Conservation (phyloP, 2,113 vertebrate species). For the Sapayoa aenigma region DNA sequence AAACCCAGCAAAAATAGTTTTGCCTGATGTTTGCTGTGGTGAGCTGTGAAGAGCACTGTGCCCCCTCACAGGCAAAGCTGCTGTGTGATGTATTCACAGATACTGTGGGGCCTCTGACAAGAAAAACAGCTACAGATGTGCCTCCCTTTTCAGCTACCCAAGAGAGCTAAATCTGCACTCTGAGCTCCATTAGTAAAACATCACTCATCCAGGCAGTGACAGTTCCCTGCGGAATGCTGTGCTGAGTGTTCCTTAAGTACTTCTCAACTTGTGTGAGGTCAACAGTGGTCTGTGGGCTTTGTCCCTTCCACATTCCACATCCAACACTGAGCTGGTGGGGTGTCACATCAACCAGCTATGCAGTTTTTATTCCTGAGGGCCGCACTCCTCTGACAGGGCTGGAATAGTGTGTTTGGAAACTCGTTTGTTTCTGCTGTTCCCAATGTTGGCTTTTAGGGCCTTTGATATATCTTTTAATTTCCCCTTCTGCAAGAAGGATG, state of each 20-base stretch:
- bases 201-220: background rate
- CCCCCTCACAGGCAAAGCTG: background rate
- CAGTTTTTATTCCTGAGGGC: background rate
- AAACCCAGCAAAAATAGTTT: background rate
- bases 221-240: background rate
- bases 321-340: background rate
- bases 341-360: background rate
- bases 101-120: background rate
- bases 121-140: background rate
- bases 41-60: background rate
- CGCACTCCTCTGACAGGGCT: background rate
- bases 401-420: background rate
- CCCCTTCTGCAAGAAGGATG: background rate
- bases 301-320: background rate
- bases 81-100: background rate
- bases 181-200: background rate
- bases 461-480: constrained; percentile 15
- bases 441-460: background rate
- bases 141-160: background rate
- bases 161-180: background rate
- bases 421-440: background rate
- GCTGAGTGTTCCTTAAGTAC: background rate
- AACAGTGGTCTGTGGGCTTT: background rate
- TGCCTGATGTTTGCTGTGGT: background rate
- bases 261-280: background rate